A percentile compares a stretch with the other conserved stretches of the same genome.
Conservation (phyloP, 2,888 invertebrate genomes). For the Archips crataeganus region DNA sequence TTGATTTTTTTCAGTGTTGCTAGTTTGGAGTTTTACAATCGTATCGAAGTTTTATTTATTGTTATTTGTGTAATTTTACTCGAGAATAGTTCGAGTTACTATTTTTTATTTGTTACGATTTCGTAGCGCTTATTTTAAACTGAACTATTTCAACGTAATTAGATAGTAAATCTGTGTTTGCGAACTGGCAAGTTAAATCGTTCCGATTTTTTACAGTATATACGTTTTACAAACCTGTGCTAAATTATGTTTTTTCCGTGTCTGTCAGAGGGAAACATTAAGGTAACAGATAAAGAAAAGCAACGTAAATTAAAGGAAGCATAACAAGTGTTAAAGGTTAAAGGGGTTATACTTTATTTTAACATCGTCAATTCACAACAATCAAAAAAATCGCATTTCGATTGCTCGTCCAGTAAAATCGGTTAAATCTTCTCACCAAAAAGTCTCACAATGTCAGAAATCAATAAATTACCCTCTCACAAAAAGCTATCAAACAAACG, state of each 20-base stretch:
- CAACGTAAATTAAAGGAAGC: too few relatives aligned
- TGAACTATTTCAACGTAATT: too few relatives aligned
- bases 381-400: not conserved
- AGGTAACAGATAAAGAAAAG: too few relatives aligned
- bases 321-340: too few relatives aligned
- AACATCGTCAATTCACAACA: too few relatives aligned
- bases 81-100: not conserved
- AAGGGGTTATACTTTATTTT: too few relatives aligned
- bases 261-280: too few relatives aligned
- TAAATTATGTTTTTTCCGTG: not conserved
- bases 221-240: too few relatives aligned
- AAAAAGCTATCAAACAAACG: slow-evolving; percentile 52
- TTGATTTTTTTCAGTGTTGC: slow-evolving; percentile 61
- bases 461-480: slow-evolving; percentile 60
- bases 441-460: slow-evolving; percentile 45
- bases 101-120: not conserved
- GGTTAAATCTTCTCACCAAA: slow-evolving; percentile 61
- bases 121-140: not conserved
- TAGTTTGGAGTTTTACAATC: slow-evolving; percentile 58
- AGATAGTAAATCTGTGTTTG: not conserved
- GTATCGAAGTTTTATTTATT: slow-evolving; percentile 15
- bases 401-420: slow-evolving; percentile 40
- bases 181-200: too few relatives aligned
- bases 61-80: slow-evolving; percentile 12
- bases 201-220: too few relatives aligned